These are phyloP conservation scores for Myzus persicae DNA, from an alignment of 1,140 invertebrate species.

Conservation along the genomic window DNA sequence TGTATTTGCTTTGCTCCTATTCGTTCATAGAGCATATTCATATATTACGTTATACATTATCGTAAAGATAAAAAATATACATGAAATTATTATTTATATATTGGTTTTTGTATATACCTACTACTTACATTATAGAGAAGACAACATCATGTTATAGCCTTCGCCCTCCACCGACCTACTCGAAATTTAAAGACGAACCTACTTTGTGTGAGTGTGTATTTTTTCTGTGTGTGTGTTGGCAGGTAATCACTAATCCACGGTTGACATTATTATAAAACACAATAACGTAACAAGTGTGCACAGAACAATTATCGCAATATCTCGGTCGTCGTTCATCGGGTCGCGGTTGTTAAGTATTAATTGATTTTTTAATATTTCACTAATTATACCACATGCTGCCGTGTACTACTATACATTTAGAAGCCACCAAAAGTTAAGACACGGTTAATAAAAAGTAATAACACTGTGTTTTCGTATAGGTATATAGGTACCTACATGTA, in stretches of 20 bases:
- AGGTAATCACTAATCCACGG: neutral
- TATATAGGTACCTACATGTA: too few species aligned
- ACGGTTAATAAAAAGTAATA: neutral
- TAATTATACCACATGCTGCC: too few species aligned
- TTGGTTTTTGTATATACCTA: neutral
- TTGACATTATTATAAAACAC: slow-evolving; percentile 3
- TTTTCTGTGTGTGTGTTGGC: neutral
- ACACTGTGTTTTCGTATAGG: neutral
- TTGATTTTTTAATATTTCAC: neutral
- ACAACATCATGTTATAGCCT: neutral
- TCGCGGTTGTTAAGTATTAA: neutral
- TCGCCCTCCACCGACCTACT: neutral
- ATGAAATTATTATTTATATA: neutral
- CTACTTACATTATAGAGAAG: neutral
- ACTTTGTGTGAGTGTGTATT: neutral
- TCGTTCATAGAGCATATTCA: neutral
- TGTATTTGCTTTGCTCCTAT: neutral
- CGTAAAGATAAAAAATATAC: neutral
- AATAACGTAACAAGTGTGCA: neutral
- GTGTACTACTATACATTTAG: too few species aligned
- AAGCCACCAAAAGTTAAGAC: neutral
- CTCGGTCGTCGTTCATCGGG: neutral
- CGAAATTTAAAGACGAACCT: neutral
- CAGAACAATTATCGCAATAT: neutral
- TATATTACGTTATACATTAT: neutral